A percentile compares a stretch with the other conserved stretches of the same genome.
These are phyloP conservation scores for Cromileptes altivelis DNA, from an alignment of 2,113 vertebrate species.

Conservation along the genomic window DNA sequence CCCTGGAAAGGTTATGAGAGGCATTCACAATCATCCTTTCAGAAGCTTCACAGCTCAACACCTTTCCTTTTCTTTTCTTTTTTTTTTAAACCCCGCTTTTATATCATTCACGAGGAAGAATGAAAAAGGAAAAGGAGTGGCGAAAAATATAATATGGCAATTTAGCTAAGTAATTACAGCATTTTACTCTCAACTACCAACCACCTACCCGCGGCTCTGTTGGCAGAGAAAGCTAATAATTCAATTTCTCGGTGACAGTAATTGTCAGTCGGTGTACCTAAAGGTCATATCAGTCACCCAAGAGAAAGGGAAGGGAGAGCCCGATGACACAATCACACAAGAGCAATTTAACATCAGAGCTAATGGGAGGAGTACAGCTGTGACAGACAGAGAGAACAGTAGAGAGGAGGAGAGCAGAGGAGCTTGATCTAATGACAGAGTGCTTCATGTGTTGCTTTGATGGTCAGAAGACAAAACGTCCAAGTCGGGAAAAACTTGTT, in stretches of 20 bases:
- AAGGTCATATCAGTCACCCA: constrained; percentile 87
- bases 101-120: constrained; percentile 66
- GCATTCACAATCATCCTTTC: constrained; percentile 75
- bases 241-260: constrained; percentile 88
- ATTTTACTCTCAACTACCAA: constrained; percentile 83
- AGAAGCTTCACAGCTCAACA: constrained; percentile 69
- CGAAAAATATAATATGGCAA: constrained; percentile 87
- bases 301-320: constrained; percentile 78
- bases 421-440: constrained; percentile 54
- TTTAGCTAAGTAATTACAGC: constrained; percentile 89
- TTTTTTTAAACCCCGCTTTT: constrained; percentile 55
- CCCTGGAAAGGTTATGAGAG: constrained; percentile 66
- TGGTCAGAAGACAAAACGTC: constrained; percentile 45
- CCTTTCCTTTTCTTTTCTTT: constrained; percentile 33
- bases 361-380: constrained; percentile 78
- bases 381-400: constrained; percentile 74
- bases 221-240: constrained; percentile 86
- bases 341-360: constrained; percentile 84
- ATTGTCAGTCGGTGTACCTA: constrained; percentile 88
- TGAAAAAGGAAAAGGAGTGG: constrained; percentile 76
- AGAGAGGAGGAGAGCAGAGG: constrained; percentile 56
- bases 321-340: constrained; percentile 80
- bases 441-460: constrained; percentile 28
- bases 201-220: constrained; percentile 81
- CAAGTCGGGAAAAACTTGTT: constrained; percentile 12